Evolutionary conservation across 2,888 invertebrate species (phyloP), one percentile per base, ranked within the genome.

Genomic region (Meganola albula): DNA sequence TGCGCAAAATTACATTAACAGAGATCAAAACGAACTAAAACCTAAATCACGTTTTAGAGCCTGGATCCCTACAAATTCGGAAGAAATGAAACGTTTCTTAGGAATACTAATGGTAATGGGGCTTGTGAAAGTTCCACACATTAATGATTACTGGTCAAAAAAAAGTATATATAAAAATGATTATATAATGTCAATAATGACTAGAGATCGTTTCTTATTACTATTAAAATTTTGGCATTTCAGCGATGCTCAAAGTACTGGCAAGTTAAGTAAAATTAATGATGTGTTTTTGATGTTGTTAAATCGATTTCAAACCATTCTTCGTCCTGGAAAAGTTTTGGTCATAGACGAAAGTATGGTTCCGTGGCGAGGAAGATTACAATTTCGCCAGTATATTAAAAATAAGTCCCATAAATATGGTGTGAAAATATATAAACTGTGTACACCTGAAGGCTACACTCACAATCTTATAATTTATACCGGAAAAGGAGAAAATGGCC

Each of bases 81-180:
- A 31, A 13, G 44, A 45, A 40, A 42, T 46, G 34, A n/a, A 9
- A 1, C 30, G 9, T 2, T 44, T 49, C 42, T 4, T 44, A 8
- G 37, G 31, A 3, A 32, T 44, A 1, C 0, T 44, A 22, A 10
- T 49, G 1, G 34, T 23, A 24, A 49, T 49, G 40, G 44, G 42
- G 16, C 18, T 49, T 9, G 30, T 24, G 10, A 43, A 37, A 31
- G 34, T 41, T 1, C 48, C 43, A 10, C 34, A 40, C 27, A 20
- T 48, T n/a, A 34, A 41, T 24, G 35, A 36, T 12, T 48, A 48
- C 37, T 49, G 46, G 49, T 12, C 13, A 12, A 25, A 9, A 7
- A 25, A 25, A 12, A 8, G 2, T 6, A 12, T 25, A 2, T 25
- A 25, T 3, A 13, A 9, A 25, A 25, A 23, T 12, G 25, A 25